Evolutionary conservation across 30 jellyfish, hydroid and myxozoan species (phyloP).

Genomic region (Chironex yamaguchii): DNA sequence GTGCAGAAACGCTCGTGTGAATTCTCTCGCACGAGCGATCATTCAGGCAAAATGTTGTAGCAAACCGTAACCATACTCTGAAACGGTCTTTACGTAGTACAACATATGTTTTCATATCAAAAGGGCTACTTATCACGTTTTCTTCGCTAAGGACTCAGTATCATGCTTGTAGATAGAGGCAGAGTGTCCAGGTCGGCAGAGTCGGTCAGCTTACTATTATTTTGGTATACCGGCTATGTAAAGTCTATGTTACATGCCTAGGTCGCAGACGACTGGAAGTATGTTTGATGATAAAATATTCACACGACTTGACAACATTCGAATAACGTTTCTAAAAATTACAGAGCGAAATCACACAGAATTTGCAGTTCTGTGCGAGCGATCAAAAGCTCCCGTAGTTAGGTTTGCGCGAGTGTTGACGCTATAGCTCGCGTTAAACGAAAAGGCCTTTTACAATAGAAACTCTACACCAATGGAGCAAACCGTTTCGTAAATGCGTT

Average conservation of each 20-base stretch:
- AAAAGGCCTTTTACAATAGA: too few species aligned
- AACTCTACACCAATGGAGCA: too few species aligned
- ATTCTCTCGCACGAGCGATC: too few species aligned
- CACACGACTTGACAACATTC: slow-evolving; percentile 7
- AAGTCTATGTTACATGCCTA: slow-evolving; percentile 11
- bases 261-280: slow-evolving; percentile 2
- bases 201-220: neutral
- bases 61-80: slow-evolving; percentile 1
- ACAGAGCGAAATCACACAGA: slow-evolving; percentile 2
- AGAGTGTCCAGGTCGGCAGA: too few species aligned
- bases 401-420: slow-evolving; percentile 39
- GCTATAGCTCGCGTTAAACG: neutral
- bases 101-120: neutral
- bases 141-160: too few species aligned
- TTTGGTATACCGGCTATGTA: slow-evolving; percentile 17
- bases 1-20: too few species aligned
- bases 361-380: slow-evolving; percentile 15
- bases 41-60: slow-evolving; percentile 12
- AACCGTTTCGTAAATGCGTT: too few species aligned
- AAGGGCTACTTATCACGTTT: slow-evolving; percentile 1
- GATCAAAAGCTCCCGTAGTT: slow-evolving; percentile 25
- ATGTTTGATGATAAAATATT: neutral
- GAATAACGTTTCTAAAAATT: neutral
- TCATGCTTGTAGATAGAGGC: too few species aligned
- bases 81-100: neutral